A percentile compares a stretch with the other conserved stretches of the same genome.
phyloP scores from a whole-genome alignment of 2,888 invertebrate genomes.

The Theodoxus fluviatilis region DNA sequence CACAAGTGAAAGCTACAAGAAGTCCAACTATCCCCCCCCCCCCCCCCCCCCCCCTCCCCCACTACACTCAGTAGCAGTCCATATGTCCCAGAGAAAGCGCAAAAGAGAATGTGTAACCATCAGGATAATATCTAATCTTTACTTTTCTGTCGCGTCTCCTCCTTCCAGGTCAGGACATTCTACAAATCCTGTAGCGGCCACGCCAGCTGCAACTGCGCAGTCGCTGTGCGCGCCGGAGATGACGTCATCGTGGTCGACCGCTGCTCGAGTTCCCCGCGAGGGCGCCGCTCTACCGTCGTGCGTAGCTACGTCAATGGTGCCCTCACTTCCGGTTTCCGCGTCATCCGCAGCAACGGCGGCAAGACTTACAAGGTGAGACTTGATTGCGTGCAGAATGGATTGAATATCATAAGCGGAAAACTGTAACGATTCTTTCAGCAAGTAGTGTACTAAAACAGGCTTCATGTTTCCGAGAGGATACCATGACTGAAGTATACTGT shows the following conservation, averaged over 20 bases:
- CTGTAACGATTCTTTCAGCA: no score
- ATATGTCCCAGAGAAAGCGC: no score
- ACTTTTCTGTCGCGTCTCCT: neutral
- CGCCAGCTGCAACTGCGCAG: constrained; percentile 49
- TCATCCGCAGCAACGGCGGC: constrained; percentile 40
- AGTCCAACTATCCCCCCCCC: no score
- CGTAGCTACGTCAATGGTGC: constrained; percentile 40
- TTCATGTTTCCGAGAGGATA: neutral
- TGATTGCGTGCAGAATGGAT: no score
- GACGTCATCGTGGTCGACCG: constrained; percentile 49
- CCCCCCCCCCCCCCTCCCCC: no score
- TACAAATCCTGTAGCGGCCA: constrained; percentile 36
- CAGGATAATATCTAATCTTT: neutral
- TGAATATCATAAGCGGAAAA: no score
- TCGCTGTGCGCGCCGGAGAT: constrained; percentile 48
- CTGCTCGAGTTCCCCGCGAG: constrained; percentile 32
- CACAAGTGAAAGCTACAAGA: no score
- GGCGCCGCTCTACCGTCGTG: constrained; percentile 28
- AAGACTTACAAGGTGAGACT: constrained; percentile 41
- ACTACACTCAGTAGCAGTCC: no score
- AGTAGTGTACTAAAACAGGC: neutral
- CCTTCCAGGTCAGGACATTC: constrained; percentile 36
- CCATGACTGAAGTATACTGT: neutral
- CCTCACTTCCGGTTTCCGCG: constrained; percentile 39
- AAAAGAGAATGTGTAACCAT: neutral